Evolutionary conservation across 1,140 invertebrate species (phyloP), one percentile per base, ranked within the genome.

Genomic region (Drosophila subpulchrella): DNA sequence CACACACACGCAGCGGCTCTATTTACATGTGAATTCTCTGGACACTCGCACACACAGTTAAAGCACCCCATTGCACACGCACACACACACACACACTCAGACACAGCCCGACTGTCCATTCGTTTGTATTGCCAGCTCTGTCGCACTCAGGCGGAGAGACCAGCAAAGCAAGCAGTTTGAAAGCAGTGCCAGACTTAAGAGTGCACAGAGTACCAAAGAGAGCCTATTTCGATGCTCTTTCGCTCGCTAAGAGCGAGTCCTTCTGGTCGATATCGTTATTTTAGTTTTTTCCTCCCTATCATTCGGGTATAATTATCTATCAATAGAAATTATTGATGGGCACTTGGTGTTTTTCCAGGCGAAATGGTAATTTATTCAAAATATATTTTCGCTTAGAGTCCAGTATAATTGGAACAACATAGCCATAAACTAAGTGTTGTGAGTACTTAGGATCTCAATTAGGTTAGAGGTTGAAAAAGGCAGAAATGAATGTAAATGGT

Each of bases 51-150:
- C 47, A 60, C 27, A 74, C 67, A 62, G 38, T 32, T 51, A 56
- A 8, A 6, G 3, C 38, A 34, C 41, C 30, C 15, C 6, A 24
- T 27, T 27, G 20, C 46, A 46, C 11, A 24, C 44, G 13, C 62
- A 62, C 71, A 44, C 72, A 62, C 34, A 27, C 17, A 56, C 6
- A 59, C 41, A 44, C 42, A 41, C 30, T 38, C 39, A 34, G 6
- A 53, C 39, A 27, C 15, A 30, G 27, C 27, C 27, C 27, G 27
- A 27, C 15, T 83, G 80, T 83, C 80, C 80, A 83, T 83, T 83
- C 71, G 80, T 54, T 75, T 67, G 62, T 78, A 82, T 68, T 82
- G 83, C 83, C 66, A 63, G 84, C 83, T 86, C 79, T 50, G 59
- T 86, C 42, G 59, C 81, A 38, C 80, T 48, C 50, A 32, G 20